Base-by-base conservation (phyloP, 2,797 vertebrate species). In the Merluccius polli region DNA sequence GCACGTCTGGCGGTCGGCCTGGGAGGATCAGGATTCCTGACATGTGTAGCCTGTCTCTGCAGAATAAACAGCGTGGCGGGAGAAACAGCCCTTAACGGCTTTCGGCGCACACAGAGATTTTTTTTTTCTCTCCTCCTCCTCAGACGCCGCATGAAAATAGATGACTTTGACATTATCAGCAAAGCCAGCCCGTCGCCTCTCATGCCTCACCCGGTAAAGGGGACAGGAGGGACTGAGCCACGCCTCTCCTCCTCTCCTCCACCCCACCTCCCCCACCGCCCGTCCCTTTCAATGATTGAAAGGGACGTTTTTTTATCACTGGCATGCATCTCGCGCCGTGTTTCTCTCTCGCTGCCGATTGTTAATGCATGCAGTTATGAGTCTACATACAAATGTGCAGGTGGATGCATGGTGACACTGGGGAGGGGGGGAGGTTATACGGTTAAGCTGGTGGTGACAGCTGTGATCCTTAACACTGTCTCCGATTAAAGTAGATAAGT, bases 101-200 rank as follows among this genome's bases (percentile, higher is more conserved):
- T 89, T 83, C 27, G 87, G 52, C 52, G 1, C 16, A 24, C 44
- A 91, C 90, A 85, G 77, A 87, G 85, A 86, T 75, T 81, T 83
- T 80, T 89, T 67, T 35, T 59, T 59, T 59, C 59, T 27, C 59
- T 27, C 59, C 24, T 24, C 59, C 59, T 16, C 24, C 59, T 87
- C 87, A 87, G 81, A 88, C 85, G 76, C 83, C 36, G 84, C 88
- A 87, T 89, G 90, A 86, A 89, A 93, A 92, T 91, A 90, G 88
- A 93, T 93, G 91, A 85, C 87, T 90, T 86, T 91, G 91, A 92
- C 92, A 91, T 93, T 92, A 92, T 92, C 91, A 88, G 91, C 78
- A 84, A 78, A 87, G 87, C 90, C 90, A 90, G 89, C 90, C 89
- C 89, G 90, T 91, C 88, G 90, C 91, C 89, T 90, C 89, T 87